Conservation (phyloP, 2,888 invertebrate genomes). For the Amphipyra berbera region DNA sequence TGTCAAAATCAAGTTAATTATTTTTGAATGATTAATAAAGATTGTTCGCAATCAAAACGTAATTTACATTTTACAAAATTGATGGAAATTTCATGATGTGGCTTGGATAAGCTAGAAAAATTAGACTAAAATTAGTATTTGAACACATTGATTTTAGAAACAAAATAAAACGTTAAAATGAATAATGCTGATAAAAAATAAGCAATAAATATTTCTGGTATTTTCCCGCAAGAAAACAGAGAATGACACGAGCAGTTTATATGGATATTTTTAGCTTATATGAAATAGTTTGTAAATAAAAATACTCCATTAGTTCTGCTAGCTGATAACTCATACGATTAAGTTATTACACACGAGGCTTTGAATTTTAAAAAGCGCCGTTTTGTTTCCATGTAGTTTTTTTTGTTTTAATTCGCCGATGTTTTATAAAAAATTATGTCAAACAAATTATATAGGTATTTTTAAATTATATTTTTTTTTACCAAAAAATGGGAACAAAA, state of each 20-base stretch:
- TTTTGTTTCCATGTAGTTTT: constrained; percentile 8
- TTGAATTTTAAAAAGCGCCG: constrained; percentile 39
- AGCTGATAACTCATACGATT: constrained; percentile 52
- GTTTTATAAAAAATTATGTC: too few relatives aligned
- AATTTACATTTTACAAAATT: constrained; percentile 13
- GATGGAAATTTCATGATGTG: constrained; percentile 7
- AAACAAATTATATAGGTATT: not conserved
- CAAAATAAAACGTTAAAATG: not conserved
- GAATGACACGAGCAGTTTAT: constrained; percentile 29
- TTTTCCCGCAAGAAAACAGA: not conserved
- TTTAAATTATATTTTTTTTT: constrained; percentile 15
- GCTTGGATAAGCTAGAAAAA: constrained; percentile 10
- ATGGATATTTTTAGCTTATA: constrained; percentile 42
- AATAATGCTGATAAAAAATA: not conserved
- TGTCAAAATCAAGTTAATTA: constrained; percentile 27
- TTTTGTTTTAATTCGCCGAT: too few relatives aligned
- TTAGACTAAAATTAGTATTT: constrained; percentile 12
- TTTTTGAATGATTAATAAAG: constrained; percentile 19
- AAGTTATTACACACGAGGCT: constrained; percentile 59
- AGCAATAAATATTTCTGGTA: not conserved
- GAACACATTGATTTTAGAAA: constrained; percentile 30
- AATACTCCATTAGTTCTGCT: constrained; percentile 60
- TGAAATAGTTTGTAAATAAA: constrained; percentile 52
- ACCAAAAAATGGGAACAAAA: constrained; percentile 69
- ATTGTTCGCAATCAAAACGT: constrained; percentile 20